phyloP scores from a whole-genome alignment of 2,797 vertebrate genomes.

The Anas bernieri region DNA sequence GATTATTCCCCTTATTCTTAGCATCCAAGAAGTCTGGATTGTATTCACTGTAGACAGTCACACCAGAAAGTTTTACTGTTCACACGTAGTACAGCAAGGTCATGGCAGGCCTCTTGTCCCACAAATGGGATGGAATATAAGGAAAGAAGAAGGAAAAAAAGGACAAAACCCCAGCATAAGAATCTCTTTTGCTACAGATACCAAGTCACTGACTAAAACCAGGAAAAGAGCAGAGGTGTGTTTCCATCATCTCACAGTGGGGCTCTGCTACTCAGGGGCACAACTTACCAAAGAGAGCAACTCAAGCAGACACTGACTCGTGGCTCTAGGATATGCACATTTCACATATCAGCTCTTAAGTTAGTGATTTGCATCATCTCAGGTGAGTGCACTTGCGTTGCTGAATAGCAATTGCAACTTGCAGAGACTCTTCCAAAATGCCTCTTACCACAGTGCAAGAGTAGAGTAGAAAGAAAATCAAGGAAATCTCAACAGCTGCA shows the following conservation, averaged over 20 bases:
- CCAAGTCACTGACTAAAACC: not conserved
- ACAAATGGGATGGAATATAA: not conserved
- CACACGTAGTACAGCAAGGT: rapidly evolving
- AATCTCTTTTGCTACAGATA: not conserved
- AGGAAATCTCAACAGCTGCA: not conserved
- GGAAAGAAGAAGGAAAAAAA: not conserved
- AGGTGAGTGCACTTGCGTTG: not conserved
- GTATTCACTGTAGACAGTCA: not conserved
- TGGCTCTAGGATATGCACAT: not conserved
- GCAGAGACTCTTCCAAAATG: not conserved
- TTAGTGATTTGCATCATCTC: not conserved
- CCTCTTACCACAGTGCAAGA: not conserved
- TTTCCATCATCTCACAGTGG: not conserved
- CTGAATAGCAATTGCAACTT: not conserved
- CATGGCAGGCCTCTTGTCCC: rapidly evolving
- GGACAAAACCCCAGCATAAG: not conserved
- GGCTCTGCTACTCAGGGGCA: not conserved
- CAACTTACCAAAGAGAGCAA: not conserved
- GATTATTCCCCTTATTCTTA: not conserved
- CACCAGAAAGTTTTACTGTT: not conserved
- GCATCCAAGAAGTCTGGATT: not conserved
- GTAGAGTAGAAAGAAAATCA: not conserved
- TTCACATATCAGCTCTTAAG: rapidly evolving
- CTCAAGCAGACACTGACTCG: not conserved
- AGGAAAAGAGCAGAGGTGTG: not conserved